phyloP scores from a whole-genome alignment of 2,113 vertebrate genomes.

The Prietella phreatophila region DNA sequence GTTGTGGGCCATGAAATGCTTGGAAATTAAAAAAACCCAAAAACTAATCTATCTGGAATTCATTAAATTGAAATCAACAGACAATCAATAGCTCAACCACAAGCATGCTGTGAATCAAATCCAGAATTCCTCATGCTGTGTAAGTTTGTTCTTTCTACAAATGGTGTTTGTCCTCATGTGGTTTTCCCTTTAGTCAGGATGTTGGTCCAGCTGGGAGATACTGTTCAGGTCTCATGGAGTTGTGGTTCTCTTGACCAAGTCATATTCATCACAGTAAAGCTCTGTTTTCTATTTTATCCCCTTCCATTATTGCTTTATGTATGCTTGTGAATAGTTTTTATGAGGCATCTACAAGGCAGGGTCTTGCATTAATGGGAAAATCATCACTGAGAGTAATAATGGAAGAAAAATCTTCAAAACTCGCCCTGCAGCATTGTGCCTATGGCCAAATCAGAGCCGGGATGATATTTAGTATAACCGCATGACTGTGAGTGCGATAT shows the following conservation, averaged over 20 bases:
- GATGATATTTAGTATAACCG: background rate
- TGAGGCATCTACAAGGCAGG: background rate
- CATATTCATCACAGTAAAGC: slow-evolving; percentile 29
- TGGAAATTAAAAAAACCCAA: background rate
- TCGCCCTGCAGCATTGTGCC: background rate
- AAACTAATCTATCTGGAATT: background rate
- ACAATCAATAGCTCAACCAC: background rate
- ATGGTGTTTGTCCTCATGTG: slow-evolving; percentile 15
- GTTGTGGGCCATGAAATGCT: background rate
- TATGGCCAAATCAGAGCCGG: background rate
- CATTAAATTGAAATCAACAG: slow-evolving; percentile 4
- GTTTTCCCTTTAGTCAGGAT: slow-evolving; percentile 24
- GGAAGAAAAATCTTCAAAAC: background rate
- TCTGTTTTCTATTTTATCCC: background rate
- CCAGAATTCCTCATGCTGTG: slow-evolving; percentile 12
- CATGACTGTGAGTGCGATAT: background rate
- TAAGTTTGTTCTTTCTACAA: slow-evolving; percentile 13
- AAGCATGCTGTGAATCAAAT: background rate
- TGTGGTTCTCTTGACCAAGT: slow-evolving; percentile 30
- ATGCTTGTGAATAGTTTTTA: background rate
- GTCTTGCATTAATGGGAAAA: background rate
- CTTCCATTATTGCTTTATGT: background rate
- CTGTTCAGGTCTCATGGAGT: slow-evolving; percentile 7
- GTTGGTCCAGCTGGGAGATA: slow-evolving; percentile 24
- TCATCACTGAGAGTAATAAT: background rate